Evolutionary conservation across 23 tunicate genomes (phyloP).

Genomic region (Botrylloides violaceus): DNA sequence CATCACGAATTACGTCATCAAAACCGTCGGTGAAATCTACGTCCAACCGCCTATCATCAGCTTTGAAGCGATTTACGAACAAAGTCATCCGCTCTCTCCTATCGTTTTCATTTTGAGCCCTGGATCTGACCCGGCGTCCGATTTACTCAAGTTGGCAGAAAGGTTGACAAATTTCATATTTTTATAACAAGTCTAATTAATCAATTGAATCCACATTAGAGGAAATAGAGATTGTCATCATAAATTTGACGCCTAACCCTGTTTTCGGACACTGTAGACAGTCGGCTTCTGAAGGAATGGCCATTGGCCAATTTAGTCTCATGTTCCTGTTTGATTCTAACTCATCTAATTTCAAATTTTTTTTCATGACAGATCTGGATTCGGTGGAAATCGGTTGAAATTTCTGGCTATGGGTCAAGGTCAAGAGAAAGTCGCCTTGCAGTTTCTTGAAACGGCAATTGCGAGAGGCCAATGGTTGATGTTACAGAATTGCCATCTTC

Average conservation of each 20-base stretch:
- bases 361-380: conserved; percentile 41
- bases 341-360: no score
- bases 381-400: conserved; percentile 87
- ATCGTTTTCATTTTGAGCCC: conserved; percentile 96
- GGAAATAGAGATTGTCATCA: no score
- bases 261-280: background rate
- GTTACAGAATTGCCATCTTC: conserved; percentile 99
- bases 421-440: conserved; percentile 94
- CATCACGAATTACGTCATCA: conserved; percentile 89
- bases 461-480: conserved; percentile 99
- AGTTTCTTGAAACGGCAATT: conserved; percentile 91
- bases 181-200: background rate
- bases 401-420: conserved; percentile 99
- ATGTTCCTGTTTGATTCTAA: no score
- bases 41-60: conserved; percentile 99
- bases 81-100: conserved; percentile 92
- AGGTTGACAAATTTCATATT: conserved; percentile 16
- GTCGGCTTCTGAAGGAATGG: background rate
- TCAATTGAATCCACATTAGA: no score
- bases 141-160: conserved; percentile 92
- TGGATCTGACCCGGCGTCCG: conserved; percentile 98
- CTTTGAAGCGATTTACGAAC: conserved; percentile 96
- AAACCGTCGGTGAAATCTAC: conserved; percentile 82
- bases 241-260: no score
- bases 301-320: no score